Conservation (phyloP, 1,140 invertebrate genomes). For the Bombus breviceps region DNA sequence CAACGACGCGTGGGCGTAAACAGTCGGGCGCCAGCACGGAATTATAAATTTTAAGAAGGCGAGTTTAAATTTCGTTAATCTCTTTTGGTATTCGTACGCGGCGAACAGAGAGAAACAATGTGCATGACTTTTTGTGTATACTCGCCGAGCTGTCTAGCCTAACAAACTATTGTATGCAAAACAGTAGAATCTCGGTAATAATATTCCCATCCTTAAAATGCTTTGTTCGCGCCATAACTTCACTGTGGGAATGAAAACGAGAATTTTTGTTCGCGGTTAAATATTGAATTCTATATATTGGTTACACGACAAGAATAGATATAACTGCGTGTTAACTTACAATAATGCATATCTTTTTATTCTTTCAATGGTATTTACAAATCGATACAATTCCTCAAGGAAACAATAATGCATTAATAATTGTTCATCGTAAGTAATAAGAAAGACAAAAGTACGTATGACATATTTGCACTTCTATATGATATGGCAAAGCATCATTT, state of each 20-base stretch:
- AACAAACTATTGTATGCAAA: slow-evolving; percentile 58
- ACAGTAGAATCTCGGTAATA: slow-evolving; percentile 1
- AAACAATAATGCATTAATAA: not conserved
- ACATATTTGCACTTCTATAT: not conserved
- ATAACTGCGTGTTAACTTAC: not conserved
- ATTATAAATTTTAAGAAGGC: slow-evolving; percentile 53
- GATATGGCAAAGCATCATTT: not conserved
- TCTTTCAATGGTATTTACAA: too few species aligned
- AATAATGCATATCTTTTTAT: not conserved
- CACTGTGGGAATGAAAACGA: not conserved
- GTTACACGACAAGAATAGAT: not conserved
- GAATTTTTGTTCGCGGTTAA: not conserved
- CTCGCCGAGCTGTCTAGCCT: slow-evolving; percentile 20
- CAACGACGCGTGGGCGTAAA: slow-evolving; percentile 24
- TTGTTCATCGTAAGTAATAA: not conserved
- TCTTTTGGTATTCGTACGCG: slow-evolving; percentile 28
- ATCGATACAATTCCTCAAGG: too few species aligned
- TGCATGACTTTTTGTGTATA: not conserved
- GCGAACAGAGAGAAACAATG: slow-evolving; percentile 14
- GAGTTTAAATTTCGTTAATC: slow-evolving; percentile 31
- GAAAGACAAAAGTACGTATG: not conserved
- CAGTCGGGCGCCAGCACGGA: slow-evolving; percentile 33
- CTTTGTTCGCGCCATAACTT: slow-evolving; percentile 12
- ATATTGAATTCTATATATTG: not conserved
- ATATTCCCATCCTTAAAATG: slow-evolving; percentile 25